Base-by-base conservation (phyloP, 2,888 invertebrate genomes). In the Agonopterix arenella region DNA sequence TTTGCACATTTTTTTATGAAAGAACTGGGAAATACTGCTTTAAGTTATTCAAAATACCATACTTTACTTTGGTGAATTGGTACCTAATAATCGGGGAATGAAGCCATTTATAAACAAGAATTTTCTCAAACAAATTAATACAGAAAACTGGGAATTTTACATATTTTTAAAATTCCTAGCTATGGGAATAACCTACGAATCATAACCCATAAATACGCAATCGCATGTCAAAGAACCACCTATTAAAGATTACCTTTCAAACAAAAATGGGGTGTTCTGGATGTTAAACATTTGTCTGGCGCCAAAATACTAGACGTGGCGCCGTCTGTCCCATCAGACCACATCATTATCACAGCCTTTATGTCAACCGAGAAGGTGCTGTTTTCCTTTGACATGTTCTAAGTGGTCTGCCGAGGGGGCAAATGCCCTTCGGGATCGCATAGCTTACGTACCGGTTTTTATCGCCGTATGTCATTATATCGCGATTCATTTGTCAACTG, bases 241-340 rank as follows among this genome's bases (percentile, higher is more conserved):
- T 65, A 60, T 62, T 56, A 54, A 50, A 45, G 51, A 50, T 53
- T 52, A 52, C 50, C 48, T 53, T 57, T 55, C 50, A 55, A 54
- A 61, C 59, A 57, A 64, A 59, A 63, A 60, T 66, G 70, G 70
- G 65, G 66, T 68, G 66, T 61, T 68, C 64, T 45, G 43, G 51
- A 61, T 61, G 64, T 67, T 79, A 69, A 77, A 78, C 74, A 67
- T 72, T 73, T 70, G 73, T 72, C 75, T 83, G 83, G 83, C 83
- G 83, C 83, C 83, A 73, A 76, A 75, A 75, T 71, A 67, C 68
- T 72, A 67, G 68, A 66, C 70, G 55, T 52, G 66, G 66, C 68
- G 68, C 66, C 67, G 58, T 52, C 60, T 60, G 65, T 65, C 61
- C 62, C 18, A 37, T 37, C 53, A 47, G 36, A 47, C 28, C 28